These are phyloP conservation scores for Lates japonicus DNA, from an alignment of 2,797 vertebrate species.

Conservation along the genomic window DNA sequence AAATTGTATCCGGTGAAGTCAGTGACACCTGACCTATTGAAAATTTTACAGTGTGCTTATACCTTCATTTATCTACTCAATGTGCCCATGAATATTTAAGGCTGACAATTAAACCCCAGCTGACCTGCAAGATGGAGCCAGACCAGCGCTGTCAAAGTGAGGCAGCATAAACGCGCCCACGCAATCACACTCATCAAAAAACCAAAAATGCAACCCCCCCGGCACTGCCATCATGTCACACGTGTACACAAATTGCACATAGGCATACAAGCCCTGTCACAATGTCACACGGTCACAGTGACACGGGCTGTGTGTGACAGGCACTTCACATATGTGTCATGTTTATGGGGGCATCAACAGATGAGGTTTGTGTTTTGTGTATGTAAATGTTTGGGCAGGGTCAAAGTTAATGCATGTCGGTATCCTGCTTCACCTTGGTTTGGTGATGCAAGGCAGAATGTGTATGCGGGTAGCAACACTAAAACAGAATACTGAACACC, in stretches of 20 bases:
- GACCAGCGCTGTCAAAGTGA: slow-evolving; percentile 70
- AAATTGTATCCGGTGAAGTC: slow-evolving; percentile 86
- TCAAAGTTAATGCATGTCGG: slow-evolving; percentile 80
- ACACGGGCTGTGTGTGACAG: slow-evolving; percentile 66
- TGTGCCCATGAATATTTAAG: slow-evolving; percentile 89
- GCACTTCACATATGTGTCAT: slow-evolving; percentile 74
- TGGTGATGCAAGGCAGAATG: slow-evolving; percentile 50
- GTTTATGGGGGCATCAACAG: slow-evolving; percentile 72
- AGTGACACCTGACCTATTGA: slow-evolving; percentile 87
- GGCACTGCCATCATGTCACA: background rate
- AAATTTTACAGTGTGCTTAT: slow-evolving; percentile 87
- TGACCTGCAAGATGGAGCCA: slow-evolving; percentile 79
- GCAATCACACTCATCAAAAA: slow-evolving; percentile 54
- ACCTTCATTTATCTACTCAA: slow-evolving; percentile 88
- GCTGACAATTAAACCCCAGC: slow-evolving; percentile 86
- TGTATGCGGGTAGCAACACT: slow-evolving; percentile 18
- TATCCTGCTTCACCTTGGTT: slow-evolving; percentile 73
- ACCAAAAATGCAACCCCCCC: slow-evolving; percentile 34
- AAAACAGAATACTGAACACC: slow-evolving; percentile 42
- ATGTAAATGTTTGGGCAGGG: slow-evolving; percentile 78
- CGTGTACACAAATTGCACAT: slow-evolving; percentile 42
- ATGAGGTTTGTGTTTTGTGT: slow-evolving; percentile 71
- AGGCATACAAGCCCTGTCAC: slow-evolving; percentile 55
- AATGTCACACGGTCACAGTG: slow-evolving; percentile 67
- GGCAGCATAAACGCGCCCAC: slow-evolving; percentile 63